Conservation (phyloP, 2,113 vertebrate genomes). For the Dromiciops gliroides region DNA sequence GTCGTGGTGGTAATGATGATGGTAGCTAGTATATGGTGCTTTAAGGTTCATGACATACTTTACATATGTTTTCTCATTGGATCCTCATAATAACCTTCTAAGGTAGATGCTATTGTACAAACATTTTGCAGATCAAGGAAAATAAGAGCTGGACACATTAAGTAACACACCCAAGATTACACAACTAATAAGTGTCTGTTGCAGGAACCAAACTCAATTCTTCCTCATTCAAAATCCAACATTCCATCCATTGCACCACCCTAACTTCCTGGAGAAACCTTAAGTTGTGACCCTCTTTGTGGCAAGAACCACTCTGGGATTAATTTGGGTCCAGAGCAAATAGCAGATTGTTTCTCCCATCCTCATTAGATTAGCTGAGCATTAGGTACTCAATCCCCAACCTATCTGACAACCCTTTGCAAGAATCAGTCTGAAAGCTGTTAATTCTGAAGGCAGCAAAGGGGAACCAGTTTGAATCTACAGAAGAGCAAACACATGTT, state of each 20-base stretch:
- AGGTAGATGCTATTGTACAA: not conserved
- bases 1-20: not conserved
- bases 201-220: not conserved
- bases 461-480: not conserved
- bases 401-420: not conserved
- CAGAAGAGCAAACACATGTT: not conserved
- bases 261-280: not conserved
- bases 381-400: not conserved
- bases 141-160: not conserved
- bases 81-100: not conserved
- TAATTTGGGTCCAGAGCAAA: not conserved
- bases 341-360: not conserved
- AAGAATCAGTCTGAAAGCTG: not conserved
- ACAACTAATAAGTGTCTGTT: not conserved
- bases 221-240: not conserved
- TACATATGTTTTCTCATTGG: not conserved
- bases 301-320: not conserved
- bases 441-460: not conserved
- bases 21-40: not conserved
- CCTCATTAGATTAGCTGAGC: not conserved
- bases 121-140: not conserved
- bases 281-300: not conserved
- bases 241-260: not conserved
- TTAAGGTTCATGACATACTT: not conserved
- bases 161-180: not conserved